Conservation (phyloP, 2,113 vertebrate genomes). For the Phalacrocorax brasilianus region DNA sequence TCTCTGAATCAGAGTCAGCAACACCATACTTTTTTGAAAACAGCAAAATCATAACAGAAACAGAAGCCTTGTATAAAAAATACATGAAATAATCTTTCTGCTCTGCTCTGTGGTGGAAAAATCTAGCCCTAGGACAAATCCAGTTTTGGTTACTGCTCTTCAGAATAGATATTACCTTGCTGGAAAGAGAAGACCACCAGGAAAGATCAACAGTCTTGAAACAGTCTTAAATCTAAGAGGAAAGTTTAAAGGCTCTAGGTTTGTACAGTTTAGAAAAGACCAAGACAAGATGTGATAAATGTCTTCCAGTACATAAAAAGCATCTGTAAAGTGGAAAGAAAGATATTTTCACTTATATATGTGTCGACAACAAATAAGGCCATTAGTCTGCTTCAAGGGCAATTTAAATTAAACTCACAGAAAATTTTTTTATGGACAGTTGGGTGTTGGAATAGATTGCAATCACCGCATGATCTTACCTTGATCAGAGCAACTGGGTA, state of each 20-base stretch:
- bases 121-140: neutral
- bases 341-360: neutral
- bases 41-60: neutral
- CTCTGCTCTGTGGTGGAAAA: neutral
- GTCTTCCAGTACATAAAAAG: neutral
- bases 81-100: neutral
- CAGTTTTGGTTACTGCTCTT: neutral
- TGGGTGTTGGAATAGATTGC: neutral
- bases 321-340: neutral
- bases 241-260: neutral
- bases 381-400: neutral
- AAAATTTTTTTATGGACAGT: neutral
- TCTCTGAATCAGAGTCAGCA: neutral
- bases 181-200: neutral
- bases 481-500: neutral
- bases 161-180: neutral
- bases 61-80: neutral
- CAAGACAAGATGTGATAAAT: neutral
- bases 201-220: neutral
- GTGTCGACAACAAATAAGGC: neutral
- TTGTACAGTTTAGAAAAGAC: neutral
- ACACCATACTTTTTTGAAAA: neutral
- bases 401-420: neutral
- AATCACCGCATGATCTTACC: neutral
- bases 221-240: neutral